Evolutionary conservation across 37 sponge, comb jelly and placozoan species (phyloP).

Genomic region (Bolinopsis microptera): DNA sequence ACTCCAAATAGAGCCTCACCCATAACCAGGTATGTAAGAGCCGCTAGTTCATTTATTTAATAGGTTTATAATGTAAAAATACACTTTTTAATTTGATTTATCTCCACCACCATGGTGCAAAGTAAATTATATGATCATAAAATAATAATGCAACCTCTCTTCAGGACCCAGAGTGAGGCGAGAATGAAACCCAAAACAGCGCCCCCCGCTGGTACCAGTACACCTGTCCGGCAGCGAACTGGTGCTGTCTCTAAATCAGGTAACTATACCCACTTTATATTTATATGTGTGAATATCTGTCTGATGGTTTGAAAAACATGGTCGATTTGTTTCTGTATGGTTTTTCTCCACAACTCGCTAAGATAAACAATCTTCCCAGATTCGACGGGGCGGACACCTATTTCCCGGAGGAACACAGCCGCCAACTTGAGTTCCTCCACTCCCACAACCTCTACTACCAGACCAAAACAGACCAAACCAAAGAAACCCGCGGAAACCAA

Average conservation of each 20-base stretch:
- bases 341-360: neutral
- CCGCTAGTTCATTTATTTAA: too few species aligned
- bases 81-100: too few species aligned
- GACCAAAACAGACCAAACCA: neutral
- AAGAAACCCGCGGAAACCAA: neutral
- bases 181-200: neutral
- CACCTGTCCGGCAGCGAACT: neutral
- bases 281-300: too few species aligned
- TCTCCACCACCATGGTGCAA: too few species aligned
- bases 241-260: neutral
- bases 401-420: constrained; percentile 2
- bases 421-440: neutral
- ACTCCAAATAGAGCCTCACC: neutral
- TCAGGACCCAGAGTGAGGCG: neutral
- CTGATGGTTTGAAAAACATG: too few species aligned
- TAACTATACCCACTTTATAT: too few species aligned
- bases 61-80: too few species aligned
- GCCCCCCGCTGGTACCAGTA: constrained; percentile 21
- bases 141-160: neutral
- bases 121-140: neutral
- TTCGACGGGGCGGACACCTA: neutral
- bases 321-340: too few species aligned
- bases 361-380: neutral
- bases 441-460: neutral
- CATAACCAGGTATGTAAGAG: neutral